These are phyloP conservation scores for Harpagoxenus sublaevis DNA, from an alignment of 2,888 invertebrate species.

Conservation along the genomic window DNA sequence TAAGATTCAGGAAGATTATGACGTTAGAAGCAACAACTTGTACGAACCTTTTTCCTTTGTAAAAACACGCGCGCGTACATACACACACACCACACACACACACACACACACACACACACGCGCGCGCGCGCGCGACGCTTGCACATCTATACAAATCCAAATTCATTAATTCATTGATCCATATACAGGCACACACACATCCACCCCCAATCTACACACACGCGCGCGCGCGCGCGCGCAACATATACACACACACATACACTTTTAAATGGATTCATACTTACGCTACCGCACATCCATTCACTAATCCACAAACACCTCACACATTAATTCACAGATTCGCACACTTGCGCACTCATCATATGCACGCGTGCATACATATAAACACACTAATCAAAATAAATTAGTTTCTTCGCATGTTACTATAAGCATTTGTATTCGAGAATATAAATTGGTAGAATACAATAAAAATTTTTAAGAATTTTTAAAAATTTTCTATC, in stretches of 20 bases:
- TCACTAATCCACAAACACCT: background rate
- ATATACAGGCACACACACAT: background rate
- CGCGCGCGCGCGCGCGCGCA: background rate
- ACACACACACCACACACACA: background rate
- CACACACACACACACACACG: background rate
- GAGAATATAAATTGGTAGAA: slow-evolving; percentile 15
- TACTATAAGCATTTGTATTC: background rate
- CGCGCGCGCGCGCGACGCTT: too few relatives aligned
- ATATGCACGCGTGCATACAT: background rate
- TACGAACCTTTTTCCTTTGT: background rate
- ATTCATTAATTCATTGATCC: background rate
- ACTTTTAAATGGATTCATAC: background rate
- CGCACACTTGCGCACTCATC: background rate
- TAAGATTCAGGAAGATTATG: slow-evolving; percentile 11
- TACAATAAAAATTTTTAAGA: background rate
- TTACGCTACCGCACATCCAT: background rate
- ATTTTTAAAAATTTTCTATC: background rate
- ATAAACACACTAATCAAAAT: background rate
- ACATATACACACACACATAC: background rate
- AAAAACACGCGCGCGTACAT: background rate
- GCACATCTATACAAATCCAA: background rate
- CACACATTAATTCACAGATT: background rate
- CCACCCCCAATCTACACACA: background rate
- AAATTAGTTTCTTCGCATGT: background rate
- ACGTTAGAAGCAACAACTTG: slow-evolving; percentile 11